phyloP scores from a whole-genome alignment of 2,113 vertebrate genomes.

The Nycticorax nycticorax region DNA sequence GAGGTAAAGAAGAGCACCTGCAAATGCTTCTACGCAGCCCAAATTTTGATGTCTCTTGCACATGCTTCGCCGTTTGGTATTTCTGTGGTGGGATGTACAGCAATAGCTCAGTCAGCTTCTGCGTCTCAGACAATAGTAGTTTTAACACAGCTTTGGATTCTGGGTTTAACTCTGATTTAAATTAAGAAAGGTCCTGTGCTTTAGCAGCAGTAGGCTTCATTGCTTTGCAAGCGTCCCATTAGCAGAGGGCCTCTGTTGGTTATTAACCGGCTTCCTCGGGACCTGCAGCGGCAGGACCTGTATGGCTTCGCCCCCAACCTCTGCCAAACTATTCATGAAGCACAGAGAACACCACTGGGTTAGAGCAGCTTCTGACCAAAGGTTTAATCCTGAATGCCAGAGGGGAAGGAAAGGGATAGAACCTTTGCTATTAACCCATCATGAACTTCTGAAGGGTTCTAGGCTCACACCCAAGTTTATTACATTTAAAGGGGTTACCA shows the following conservation, averaged over 20 bases:
- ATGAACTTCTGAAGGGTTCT: background rate
- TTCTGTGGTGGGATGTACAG: background rate
- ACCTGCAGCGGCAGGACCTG: background rate
- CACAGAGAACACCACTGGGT: background rate
- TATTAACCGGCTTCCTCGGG: background rate
- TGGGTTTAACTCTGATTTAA: background rate
- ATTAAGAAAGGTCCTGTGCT: background rate
- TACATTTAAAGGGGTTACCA: background rate
- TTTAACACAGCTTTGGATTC: background rate
- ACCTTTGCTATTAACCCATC: background rate
- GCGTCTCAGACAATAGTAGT: rapidly evolving
- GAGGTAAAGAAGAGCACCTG: background rate
- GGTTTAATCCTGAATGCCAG: background rate
- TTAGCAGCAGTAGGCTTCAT: background rate
- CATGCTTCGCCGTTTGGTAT: background rate
- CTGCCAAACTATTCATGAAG: background rate
- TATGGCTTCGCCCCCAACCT: background rate
- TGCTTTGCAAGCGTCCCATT: background rate
- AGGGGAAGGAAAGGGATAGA: background rate
- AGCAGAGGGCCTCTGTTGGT: background rate
- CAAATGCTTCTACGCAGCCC: background rate
- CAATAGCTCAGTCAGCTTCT: background rate
- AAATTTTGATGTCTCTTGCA: background rate
- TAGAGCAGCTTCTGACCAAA: background rate
- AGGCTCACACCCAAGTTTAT: background rate